Conservation (phyloP, 1,140 invertebrate genomes). For the Heliconius melpomene region DNA sequence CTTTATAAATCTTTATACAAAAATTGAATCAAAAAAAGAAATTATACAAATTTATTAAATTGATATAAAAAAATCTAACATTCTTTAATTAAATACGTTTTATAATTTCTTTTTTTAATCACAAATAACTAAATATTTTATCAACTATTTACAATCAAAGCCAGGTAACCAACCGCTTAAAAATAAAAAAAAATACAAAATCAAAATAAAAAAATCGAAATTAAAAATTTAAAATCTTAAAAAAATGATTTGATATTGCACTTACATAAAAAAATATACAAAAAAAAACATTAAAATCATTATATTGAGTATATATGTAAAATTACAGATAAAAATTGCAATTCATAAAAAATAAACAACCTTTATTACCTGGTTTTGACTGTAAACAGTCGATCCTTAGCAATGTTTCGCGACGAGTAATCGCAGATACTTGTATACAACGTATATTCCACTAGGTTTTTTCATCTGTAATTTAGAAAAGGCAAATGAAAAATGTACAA, state of each 20-base stretch:
- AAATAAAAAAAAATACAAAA: constrained; percentile 1
- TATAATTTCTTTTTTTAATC: constrained; percentile 9
- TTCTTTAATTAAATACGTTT: neutral
- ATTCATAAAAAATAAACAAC: constrained; percentile 2
- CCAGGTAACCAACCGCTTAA: constrained; percentile 22
- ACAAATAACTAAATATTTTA: neutral
- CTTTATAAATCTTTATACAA: neutral
- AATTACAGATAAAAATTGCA: neutral
- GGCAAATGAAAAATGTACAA: constrained; percentile 49
- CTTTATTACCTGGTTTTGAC: constrained; percentile 29
- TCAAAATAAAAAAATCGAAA: neutral
- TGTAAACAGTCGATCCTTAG: constrained; percentile 36
- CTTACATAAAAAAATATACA: neutral
- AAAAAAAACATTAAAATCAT: neutral
- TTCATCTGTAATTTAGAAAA: constrained; percentile 63
- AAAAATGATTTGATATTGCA: neutral
- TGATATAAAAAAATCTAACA: neutral
- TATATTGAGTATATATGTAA: neutral
- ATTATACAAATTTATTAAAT: neutral
- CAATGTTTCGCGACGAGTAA: constrained; percentile 51
- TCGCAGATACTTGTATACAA: constrained; percentile 59
- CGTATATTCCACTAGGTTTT: constrained; percentile 48
- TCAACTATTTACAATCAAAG: constrained; percentile 25
- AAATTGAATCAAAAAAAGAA: neutral
- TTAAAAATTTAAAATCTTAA: neutral